phyloP scores from a whole-genome alignment of 2,888 invertebrate species.

The Acanthosoma haemorrhoidale region DNA sequence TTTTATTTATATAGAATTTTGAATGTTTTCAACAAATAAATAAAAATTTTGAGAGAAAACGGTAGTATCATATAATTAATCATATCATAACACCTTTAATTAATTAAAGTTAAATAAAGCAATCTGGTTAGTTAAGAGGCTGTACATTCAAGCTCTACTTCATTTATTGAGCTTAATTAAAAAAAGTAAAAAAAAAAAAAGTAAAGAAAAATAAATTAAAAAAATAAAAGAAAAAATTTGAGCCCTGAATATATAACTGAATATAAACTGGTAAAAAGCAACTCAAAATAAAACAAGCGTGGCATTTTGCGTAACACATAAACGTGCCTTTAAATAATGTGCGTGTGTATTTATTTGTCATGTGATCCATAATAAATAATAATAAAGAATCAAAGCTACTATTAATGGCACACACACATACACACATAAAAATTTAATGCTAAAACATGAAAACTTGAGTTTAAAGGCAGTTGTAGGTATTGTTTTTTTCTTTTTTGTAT shows the following conservation, averaged over 20 bases:
- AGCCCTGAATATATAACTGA: neutral
- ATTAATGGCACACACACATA: slow-evolving; percentile 42
- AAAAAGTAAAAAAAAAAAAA: neutral
- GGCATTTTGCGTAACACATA: neutral
- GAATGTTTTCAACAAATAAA: slow-evolving; percentile 10
- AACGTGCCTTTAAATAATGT: slow-evolving; percentile 15
- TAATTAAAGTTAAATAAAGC: slow-evolving; percentile 18
- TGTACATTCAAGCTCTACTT: slow-evolving; percentile 1
- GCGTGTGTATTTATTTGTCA: neutral
- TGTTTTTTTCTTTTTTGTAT: neutral
- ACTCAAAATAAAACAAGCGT: neutral
- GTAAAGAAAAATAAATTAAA: slow-evolving; percentile 14
- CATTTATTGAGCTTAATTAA: neutral
- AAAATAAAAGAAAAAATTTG: slow-evolving; percentile 14
- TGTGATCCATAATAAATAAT: slow-evolving; percentile 21
- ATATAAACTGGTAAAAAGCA: neutral
- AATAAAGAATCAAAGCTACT: slow-evolving; percentile 32
- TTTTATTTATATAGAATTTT: slow-evolving; percentile 11
- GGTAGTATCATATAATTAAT: slow-evolving; percentile 1
- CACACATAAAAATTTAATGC: slow-evolving; percentile 14
- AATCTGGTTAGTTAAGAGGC: slow-evolving; percentile 21
- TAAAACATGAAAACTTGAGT: neutral
- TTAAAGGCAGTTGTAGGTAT: slow-evolving; percentile 6
- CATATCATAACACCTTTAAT: slow-evolving; percentile 5
- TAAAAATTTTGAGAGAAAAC: neutral